Base-by-base conservation (phyloP, 2,797 vertebrate species). In the Urophycis tenuis region DNA sequence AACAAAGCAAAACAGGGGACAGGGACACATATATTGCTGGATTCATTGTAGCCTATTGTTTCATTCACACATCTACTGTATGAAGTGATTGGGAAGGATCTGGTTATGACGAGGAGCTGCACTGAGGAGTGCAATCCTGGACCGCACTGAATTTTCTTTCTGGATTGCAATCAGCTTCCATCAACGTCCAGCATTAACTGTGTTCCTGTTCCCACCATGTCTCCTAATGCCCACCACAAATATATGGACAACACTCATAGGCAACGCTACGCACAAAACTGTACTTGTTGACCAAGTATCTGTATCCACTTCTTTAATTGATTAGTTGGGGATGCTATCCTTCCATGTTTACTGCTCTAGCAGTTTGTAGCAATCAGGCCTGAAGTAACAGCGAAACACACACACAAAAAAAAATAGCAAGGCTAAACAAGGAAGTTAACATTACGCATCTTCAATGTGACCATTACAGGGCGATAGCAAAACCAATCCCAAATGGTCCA, bases 171-270 rank as follows among this genome's bases (percentile, higher is more conserved):
- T 36, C 25, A 29, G 2, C 8, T 39, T 39, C 14, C 14, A 36
- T 25, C 34, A 73, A 15, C 25, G 71, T 78, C 25, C 76, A 82
- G 72, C 53, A 73, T 75, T 81, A 71, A 11, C 80, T 86, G 87
- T 89, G 88, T 90, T 89, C 89, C 87, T 82, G 39, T 86, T 74
- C 85, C 87, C 80, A 79, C 80, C 81, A 80, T 79, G 71, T 79
- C 9, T 80, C 41, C 74, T 74, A 34, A n/a, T 64, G 60, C 35
- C 78, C 71, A 78, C 45, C 15, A 32, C 75, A 86, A 74, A 74
- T 79, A 7, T 76, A 72, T 36, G 84, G 80, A 84, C 53, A 88
- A 85, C 60, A 74, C 74, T 85, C n/a, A 77, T 15, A 74, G 77
- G 78, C 82, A 84, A 74, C 77, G 29, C 60, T 67, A 67, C 60